Evolutionary conservation across 2,113 vertebrate species (phyloP).

Genomic region (Ranitomeya variabilis): DNA sequence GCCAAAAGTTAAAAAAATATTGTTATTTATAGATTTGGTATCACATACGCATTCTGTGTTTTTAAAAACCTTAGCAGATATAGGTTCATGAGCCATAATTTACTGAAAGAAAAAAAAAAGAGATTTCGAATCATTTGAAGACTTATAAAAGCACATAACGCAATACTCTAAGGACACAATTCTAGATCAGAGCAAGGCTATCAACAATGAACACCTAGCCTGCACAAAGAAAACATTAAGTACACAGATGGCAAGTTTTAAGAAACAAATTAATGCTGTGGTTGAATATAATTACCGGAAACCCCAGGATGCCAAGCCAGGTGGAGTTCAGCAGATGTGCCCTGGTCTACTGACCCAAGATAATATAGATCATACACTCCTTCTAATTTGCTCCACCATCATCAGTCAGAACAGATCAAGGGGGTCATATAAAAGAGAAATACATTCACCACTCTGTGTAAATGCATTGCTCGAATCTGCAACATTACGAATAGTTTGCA

Average conservation of each 20-base stretch:
- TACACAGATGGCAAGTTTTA: conserved; percentile 27
- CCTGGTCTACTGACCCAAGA: conserved; percentile 36
- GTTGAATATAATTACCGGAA: conserved; percentile 29
- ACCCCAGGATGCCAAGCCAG: conserved; percentile 20
- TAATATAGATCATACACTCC: conserved; percentile 23
- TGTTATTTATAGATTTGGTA: too few species aligned
- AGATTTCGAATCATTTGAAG: not conserved
- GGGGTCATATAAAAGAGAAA: not conserved
- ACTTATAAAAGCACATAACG: not conserved
- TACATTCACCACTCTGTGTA: not conserved
- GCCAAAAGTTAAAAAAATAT: too few species aligned
- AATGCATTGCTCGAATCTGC: not conserved
- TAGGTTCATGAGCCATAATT: too few species aligned
- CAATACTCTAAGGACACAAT: not conserved
- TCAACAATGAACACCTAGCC: not conserved
- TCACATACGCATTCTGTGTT: too few species aligned
- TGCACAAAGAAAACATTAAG: not conserved
- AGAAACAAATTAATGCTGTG: conserved; percentile 27
- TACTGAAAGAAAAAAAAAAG: too few species aligned
- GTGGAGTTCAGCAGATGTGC: conserved; percentile 34
- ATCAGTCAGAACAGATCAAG: conserved; percentile 3
- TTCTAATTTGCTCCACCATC: conserved; percentile 22
- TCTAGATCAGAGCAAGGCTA: not conserved
- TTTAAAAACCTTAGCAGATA: too few species aligned
- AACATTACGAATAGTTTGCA: not conserved